These are phyloP conservation scores for Ochropleura leucogaster DNA, from an alignment of 2,888 invertebrate species.

Conservation along the genomic window DNA sequence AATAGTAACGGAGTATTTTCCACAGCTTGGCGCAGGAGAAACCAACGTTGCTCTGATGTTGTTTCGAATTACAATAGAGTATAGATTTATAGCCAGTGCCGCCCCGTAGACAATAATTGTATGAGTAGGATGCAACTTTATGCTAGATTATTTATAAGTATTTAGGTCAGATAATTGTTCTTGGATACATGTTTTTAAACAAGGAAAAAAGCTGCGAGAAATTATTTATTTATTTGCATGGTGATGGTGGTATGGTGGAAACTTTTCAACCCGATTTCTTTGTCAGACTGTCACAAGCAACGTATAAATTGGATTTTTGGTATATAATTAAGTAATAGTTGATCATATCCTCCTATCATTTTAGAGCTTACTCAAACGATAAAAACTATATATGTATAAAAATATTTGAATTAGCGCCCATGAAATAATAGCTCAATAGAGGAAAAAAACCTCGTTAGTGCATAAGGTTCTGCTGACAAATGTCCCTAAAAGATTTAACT, in stretches of 20 bases:
- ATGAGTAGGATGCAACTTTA: neutral
- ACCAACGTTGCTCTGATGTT: conserved; percentile 29
- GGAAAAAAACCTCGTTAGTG: neutral
- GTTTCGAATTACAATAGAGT: conserved; percentile 32
- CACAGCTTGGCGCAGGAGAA: conserved; percentile 37
- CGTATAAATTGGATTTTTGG: neutral
- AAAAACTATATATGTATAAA: neutral
- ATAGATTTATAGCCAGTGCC: conserved; percentile 37
- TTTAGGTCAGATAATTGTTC: neutral
- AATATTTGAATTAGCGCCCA: neutral
- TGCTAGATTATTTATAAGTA: neutral
- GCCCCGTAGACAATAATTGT: conserved; percentile 14
- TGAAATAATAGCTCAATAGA: neutral
- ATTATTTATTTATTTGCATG: neutral
- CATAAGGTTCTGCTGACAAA: too few species aligned
- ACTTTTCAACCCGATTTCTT: neutral
- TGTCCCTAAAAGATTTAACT: too few species aligned
- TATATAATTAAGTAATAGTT: too few species aligned
- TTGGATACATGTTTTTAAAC: neutral
- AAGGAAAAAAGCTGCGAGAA: neutral
- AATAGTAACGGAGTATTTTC: conserved; percentile 46
- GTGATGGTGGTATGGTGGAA: too few species aligned
- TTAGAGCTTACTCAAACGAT: neutral
- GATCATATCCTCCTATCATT: neutral
- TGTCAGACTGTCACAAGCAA: neutral